phyloP scores from a whole-genome alignment of 2,888 invertebrate genomes.

The Octonoba sinensis region DNA sequence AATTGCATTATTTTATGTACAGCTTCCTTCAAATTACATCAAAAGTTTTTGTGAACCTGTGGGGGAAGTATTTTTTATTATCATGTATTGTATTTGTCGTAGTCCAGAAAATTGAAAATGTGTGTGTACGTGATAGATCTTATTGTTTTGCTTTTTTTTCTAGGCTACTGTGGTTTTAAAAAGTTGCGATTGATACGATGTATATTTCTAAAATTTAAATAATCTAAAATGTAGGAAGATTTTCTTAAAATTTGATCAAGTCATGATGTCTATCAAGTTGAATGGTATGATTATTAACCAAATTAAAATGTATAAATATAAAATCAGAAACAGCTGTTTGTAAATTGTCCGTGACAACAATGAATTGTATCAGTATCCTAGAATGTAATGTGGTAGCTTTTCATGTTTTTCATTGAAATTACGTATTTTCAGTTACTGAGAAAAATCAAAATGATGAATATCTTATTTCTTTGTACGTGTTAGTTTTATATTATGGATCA shows the following conservation, averaged over 20 bases:
- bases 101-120: constrained; percentile 18
- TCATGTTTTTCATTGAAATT: no score
- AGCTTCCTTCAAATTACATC: constrained; percentile 33
- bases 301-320: no score
- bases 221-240: neutral
- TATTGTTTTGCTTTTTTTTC: neutral
- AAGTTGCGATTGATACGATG: constrained; percentile 4
- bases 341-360: no score
- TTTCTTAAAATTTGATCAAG: neutral
- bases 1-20: constrained; percentile 51
- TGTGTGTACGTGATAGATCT: constrained; percentile 18
- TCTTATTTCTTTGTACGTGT: no score
- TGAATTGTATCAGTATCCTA: no score
- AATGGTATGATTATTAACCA: neutral
- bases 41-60: constrained; percentile 9
- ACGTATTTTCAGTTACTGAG: no score
- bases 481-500: no score
- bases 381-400: no score
- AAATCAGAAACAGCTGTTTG: no score
- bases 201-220: constrained; percentile 29
- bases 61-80: constrained; percentile 22
- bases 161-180: constrained; percentile 9
- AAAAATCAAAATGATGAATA: no score
- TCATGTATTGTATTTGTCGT: constrained; percentile 21
- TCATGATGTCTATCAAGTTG: neutral